These are phyloP conservation scores for Tricholaema leucomelas DNA, from an alignment of 2,113 vertebrate species.

Conservation along the genomic window DNA sequence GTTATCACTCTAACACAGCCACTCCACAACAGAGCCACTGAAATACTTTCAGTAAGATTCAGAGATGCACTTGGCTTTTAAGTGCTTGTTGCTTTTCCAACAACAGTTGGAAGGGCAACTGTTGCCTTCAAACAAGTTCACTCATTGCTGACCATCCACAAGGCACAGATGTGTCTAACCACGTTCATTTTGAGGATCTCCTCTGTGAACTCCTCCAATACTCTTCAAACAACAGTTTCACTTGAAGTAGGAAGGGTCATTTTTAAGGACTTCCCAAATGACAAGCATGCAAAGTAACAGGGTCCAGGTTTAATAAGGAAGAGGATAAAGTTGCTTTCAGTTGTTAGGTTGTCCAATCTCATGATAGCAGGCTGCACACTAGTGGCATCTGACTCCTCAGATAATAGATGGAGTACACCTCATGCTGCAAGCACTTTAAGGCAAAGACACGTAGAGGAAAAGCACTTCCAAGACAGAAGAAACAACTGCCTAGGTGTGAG, in stretches of 20 bases:
- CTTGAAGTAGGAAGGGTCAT: neutral
- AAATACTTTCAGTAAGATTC: neutral
- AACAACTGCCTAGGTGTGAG: neutral
- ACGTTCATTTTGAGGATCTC: neutral
- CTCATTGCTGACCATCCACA: neutral
- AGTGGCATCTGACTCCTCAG: neutral
- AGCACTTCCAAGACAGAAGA: neutral
- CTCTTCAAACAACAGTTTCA: neutral
- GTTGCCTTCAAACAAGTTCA: neutral
- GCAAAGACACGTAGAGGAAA: neutral
- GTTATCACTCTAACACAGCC: neutral
- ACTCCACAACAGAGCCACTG: neutral
- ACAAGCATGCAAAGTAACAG: neutral
- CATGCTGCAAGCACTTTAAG: neutral
- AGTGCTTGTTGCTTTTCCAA: neutral
- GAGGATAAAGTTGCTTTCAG: neutral
- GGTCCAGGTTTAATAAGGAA: neutral
- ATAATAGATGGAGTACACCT: neutral
- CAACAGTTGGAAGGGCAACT: neutral
- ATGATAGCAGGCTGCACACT: neutral
- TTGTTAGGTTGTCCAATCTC: neutral
- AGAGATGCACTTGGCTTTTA: neutral
- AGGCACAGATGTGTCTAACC: neutral
- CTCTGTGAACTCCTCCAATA: neutral
- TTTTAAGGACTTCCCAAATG: neutral